Evolutionary conservation across 1,140 invertebrate species (phyloP).

Genomic region (Tetranychus urticae): DNA sequence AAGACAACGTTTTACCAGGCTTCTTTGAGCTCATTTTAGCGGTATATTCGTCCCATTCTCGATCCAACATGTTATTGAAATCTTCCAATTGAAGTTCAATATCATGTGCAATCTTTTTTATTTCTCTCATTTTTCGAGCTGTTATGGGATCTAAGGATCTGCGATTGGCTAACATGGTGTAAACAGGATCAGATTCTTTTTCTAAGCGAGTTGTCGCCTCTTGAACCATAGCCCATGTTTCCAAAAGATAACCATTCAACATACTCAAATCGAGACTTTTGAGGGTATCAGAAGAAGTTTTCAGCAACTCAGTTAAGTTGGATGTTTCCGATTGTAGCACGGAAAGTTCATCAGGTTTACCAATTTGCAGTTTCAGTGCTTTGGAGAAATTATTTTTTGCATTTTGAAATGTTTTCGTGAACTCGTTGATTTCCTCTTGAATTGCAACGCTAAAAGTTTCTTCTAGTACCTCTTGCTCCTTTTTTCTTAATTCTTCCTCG

Average conservation of each 20-base stretch:
- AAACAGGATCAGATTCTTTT: conserved; percentile 18
- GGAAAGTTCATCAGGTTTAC: conserved; percentile 26
- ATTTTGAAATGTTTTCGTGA: not conserved
- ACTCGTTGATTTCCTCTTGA: conserved; percentile 1
- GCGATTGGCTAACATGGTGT: conserved; percentile 16
- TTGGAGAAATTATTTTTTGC: not conserved
- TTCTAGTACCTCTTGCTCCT: not conserved
- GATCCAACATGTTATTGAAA: conserved; percentile 18
- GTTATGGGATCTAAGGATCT: conserved; percentile 20
- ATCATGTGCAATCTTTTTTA: conserved; percentile 17
- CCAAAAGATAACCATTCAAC: not conserved
- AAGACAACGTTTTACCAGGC: not conserved
- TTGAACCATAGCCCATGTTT: not conserved
- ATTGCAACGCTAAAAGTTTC: not conserved
- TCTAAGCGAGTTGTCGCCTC: conserved; percentile 9
- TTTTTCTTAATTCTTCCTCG: not conserved
- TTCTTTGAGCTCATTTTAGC: conserved; percentile 12
- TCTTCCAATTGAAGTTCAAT: conserved; percentile 19
- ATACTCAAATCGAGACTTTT: not conserved
- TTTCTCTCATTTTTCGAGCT: conserved; percentile 16
- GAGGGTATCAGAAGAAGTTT: not conserved
- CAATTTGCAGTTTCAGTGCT: conserved; percentile 16
- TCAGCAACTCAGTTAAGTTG: conserved; percentile 17
- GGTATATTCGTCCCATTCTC: conserved; percentile 19
- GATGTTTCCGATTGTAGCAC: conserved; percentile 21